Percentiles rank a stretch among this genome's conserved stretches.
Conservation (phyloP, 2,113 vertebrate species). For the Benitochromis conjunctus region DNA sequence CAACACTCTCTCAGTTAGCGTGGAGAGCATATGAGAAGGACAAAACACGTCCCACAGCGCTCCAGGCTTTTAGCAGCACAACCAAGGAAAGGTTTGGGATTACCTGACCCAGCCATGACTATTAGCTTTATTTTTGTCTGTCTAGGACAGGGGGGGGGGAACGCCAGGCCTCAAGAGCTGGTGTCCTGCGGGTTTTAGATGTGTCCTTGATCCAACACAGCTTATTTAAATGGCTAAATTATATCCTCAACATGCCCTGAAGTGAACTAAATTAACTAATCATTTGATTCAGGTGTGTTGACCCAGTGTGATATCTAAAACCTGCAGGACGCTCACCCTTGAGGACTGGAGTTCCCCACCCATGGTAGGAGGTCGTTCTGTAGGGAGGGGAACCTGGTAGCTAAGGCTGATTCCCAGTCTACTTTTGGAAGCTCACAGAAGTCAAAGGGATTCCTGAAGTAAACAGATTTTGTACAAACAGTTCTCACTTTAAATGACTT, state of each 20-base stretch:
- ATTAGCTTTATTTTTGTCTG: background rate
- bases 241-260: too few relatives aligned
- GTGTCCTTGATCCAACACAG: too few relatives aligned
- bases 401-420: background rate
- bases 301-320: background rate
- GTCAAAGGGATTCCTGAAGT: background rate
- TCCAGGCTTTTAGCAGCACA: background rate
- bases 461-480: background rate
- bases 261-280: too few relatives aligned
- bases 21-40: background rate
- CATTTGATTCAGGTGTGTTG: too few relatives aligned
- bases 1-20: background rate
- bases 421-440: background rate
- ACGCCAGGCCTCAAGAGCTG: background rate
- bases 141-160: background rate
- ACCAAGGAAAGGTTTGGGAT: background rate
- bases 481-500: background rate
- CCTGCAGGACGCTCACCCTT: accelerated
- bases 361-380: background rate
- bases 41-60: accelerated
- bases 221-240: too few relatives aligned
- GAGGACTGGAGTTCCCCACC: background rate
- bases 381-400: background rate
- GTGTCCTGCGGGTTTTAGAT: background rate
- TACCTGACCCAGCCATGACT: background rate